A percentile compares a stretch with the other conserved stretches of the same genome.
Evolutionary conservation across 2,888 invertebrate genomes (phyloP).

Genomic region (Agonopterix arenella): DNA sequence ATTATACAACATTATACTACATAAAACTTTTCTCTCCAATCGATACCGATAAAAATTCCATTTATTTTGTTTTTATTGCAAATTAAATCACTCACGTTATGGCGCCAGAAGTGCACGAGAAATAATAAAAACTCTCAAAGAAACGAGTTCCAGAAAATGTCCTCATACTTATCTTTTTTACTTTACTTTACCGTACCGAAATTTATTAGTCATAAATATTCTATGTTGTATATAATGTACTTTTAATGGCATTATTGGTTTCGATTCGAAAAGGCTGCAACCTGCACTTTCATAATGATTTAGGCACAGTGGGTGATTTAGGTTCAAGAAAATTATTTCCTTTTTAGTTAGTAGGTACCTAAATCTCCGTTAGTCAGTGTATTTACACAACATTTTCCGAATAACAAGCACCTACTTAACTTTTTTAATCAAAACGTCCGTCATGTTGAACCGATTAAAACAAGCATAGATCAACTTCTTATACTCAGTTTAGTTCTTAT

Average conservation of each 20-base stretch:
- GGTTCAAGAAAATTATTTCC: no score
- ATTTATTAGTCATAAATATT: constrained; percentile 62
- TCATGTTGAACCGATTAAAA: no score
- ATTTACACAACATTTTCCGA: no score
- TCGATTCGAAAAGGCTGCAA: constrained; percentile 41
- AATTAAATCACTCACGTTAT: constrained; percentile 49
- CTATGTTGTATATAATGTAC: constrained; percentile 33
- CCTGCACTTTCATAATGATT: constrained; percentile 25
- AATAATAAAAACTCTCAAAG: constrained; percentile 43
- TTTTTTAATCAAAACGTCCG: no score
- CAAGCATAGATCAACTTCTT: no score
- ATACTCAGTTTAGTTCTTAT: background rate
- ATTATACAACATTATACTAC: no score
- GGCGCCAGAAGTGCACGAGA: constrained; percentile 36
- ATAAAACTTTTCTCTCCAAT: constrained; percentile 14
- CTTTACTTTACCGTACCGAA: constrained; percentile 40
- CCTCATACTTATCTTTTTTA: constrained; percentile 42
- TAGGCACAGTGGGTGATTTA: background rate
- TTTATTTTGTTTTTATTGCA: constrained; percentile 43
- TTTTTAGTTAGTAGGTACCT: no score
- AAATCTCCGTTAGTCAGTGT: no score
- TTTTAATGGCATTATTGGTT: constrained; percentile 53
- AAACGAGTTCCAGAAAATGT: constrained; percentile 50
- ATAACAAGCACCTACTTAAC: no score
- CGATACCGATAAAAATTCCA: constrained; percentile 25